Conservation (phyloP, 1,140 invertebrate species). For the Musca domestica region DNA sequence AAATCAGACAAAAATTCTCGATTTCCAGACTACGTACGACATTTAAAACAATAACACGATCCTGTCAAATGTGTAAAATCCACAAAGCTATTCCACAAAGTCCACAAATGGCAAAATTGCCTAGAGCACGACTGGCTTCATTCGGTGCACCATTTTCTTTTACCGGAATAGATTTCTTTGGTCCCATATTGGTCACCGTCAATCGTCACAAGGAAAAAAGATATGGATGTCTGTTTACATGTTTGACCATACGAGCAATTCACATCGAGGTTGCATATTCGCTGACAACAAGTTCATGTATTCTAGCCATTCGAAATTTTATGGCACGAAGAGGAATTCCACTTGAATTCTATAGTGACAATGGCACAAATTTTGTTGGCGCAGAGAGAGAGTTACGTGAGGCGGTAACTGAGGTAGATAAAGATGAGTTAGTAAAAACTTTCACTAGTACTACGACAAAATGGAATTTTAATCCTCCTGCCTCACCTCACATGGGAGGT, state of each 20-base stretch:
- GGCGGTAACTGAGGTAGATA: not conserved
- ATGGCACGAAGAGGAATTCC: too few relatives aligned
- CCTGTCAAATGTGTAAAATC: conserved; percentile 12
- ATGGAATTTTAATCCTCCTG: conserved; percentile 14
- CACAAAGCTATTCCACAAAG: not conserved
- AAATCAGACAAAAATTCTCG: too few relatives aligned
- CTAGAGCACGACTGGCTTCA: not conserved
- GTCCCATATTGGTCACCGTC: not conserved
- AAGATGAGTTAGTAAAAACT: not conserved
- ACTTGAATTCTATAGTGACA: conserved; percentile 9
- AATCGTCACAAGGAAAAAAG: conserved; percentile 7
- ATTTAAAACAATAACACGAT: not conserved
- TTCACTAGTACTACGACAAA: not conserved
- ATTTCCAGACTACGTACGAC: conserved; percentile 1
- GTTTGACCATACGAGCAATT: too few relatives aligned
- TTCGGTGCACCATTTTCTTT: not conserved
- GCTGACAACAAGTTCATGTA: not conserved
- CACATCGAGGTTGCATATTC: not conserved
- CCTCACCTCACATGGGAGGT: too few relatives aligned
- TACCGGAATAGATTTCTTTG: conserved; percentile 9
- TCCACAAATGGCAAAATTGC: not conserved
- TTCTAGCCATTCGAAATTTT: conserved; percentile 2
- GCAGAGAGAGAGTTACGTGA: not conserved
- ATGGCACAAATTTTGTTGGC: conserved; percentile 13
- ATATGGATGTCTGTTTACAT: not conserved